A percentile compares a stretch with the other conserved stretches of the same genome.
Evolutionary conservation across 1,140 invertebrate species (phyloP).

Genomic region (Araneus ventricosus): DNA sequence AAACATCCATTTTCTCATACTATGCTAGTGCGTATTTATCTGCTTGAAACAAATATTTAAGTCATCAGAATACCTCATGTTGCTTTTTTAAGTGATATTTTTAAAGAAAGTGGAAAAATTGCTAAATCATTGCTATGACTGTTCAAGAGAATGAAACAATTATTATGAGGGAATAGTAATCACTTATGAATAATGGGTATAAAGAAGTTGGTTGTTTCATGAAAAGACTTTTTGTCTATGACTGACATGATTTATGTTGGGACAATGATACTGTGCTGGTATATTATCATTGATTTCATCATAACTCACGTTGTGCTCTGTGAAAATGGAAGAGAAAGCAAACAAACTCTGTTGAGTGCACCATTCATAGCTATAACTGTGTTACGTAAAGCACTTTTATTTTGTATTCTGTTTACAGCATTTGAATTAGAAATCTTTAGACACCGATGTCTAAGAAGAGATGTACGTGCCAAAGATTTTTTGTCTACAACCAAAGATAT

Average conservation of each 20-base stretch:
- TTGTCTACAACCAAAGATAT: too few relatives aligned
- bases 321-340: too few relatives aligned
- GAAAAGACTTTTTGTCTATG: background rate
- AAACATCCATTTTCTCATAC: background rate
- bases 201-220: background rate
- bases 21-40: background rate
- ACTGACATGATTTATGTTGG: background rate
- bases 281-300: background rate
- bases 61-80: background rate
- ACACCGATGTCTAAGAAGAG: background rate
- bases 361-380: too few relatives aligned
- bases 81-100: background rate
- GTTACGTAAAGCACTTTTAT: too few relatives aligned
- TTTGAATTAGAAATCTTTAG: too few relatives aligned
- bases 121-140: background rate
- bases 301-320: background rate
- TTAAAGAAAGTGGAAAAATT: background rate
- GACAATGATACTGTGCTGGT: slow-evolving; percentile 6
- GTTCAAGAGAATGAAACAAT: background rate
- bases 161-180: background rate
- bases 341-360: too few relatives aligned
- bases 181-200: background rate
- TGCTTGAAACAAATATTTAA: background rate
- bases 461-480: background rate
- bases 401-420: too few relatives aligned